Conservation (phyloP, 2,888 invertebrate species). For the Serripes groenlandicus region DNA sequence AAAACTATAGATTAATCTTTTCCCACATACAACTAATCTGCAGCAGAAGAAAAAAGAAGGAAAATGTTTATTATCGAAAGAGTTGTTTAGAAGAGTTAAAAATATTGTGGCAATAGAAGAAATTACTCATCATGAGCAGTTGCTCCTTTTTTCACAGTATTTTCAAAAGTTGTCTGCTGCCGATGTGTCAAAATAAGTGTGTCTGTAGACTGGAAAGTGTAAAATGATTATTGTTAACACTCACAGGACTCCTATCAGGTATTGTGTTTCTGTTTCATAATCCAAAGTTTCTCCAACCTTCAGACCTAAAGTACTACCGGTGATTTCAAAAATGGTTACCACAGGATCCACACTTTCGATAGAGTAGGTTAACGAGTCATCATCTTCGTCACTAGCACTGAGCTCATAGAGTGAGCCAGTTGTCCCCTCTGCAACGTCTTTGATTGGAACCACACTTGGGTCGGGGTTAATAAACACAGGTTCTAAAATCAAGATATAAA, state of each 20-base stretch:
- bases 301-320: not conserved
- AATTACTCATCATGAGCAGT: too few relatives aligned
- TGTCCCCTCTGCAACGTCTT: not conserved
- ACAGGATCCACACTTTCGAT: not conserved
- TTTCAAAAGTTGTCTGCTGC: too few relatives aligned
- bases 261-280: not conserved
- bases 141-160: too few relatives aligned
- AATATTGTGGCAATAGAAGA: too few relatives aligned
- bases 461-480: not conserved
- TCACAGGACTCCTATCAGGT: not conserved
- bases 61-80: too few relatives aligned
- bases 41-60: too few relatives aligned
- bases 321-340: not conserved
- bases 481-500: not conserved
- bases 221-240: too few relatives aligned
- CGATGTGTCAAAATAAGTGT: too few relatives aligned
- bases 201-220: too few relatives aligned
- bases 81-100: too few relatives aligned
- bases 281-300: not conserved
- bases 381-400: conserved; percentile 31
- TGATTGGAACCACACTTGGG: not conserved
- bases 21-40: too few relatives aligned
- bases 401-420: conserved; percentile 19
- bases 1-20: too few relatives aligned
- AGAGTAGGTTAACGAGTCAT: conserved; percentile 12